These are phyloP conservation scores for Myotis planiceps DNA, from an alignment of 2,797 vertebrate genomes.

Conservation along the genomic window DNA sequence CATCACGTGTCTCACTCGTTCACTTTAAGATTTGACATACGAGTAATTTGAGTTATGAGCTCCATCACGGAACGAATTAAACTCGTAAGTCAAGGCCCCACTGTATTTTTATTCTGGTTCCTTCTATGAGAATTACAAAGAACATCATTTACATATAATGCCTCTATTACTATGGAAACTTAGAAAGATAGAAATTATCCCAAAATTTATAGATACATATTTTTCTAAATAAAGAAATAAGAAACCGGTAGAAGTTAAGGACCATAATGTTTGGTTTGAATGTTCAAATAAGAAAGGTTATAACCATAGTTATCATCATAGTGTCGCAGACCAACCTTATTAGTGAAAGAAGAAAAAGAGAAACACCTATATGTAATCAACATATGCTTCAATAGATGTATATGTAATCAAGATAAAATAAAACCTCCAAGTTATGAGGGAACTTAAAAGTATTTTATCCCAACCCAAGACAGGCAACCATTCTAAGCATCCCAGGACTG, in stretches of 20 bases:
- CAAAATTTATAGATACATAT: background rate
- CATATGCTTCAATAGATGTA: background rate
- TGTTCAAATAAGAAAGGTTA: constrained; percentile 31
- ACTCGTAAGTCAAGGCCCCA: too few species aligned
- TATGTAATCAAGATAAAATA: background rate
- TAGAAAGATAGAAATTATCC: background rate
- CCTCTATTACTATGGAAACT: constrained; percentile 8
- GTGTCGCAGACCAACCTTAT: background rate
- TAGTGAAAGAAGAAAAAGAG: background rate
- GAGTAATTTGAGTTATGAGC: too few species aligned
- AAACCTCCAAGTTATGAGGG: background rate
- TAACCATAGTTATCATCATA: background rate
- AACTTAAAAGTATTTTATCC: background rate
- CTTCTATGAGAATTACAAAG: background rate
- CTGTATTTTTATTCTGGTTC: background rate
- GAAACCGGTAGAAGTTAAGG: background rate
- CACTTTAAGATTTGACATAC: too few species aligned
- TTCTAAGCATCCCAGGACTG: background rate
- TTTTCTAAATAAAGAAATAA: constrained; percentile 16
- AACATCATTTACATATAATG: background rate
- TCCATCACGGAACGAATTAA: too few species aligned
- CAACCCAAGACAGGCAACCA: background rate
- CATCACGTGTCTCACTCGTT: too few species aligned
- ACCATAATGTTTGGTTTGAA: background rate
- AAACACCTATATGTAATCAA: background rate